Conservation (phyloP, 2,888 invertebrate species). For the Hydrotaea diabolus region DNA sequence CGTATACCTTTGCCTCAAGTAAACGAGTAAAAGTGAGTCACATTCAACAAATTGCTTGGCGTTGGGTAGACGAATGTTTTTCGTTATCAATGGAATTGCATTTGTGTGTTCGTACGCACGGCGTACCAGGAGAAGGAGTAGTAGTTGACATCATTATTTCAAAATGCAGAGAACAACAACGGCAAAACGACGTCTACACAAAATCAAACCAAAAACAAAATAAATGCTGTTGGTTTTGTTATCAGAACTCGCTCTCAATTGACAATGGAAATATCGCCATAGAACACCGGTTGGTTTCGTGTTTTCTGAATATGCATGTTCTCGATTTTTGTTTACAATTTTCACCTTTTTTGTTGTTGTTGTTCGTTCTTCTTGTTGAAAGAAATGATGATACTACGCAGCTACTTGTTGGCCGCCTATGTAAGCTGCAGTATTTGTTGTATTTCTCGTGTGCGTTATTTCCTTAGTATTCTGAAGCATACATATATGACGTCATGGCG, state of each 20-base stretch:
- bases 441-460: conserved; percentile 36
- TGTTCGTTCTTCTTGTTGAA: background rate
- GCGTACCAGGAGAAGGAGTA: too few species aligned
- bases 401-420: conserved; percentile 53
- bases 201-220: too few species aligned
- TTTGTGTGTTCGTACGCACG: background rate
- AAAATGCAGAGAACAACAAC: background rate
- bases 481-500: conserved; percentile 55
- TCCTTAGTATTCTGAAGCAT: conserved; percentile 45
- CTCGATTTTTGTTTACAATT: conserved; percentile 40
- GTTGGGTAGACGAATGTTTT: background rate
- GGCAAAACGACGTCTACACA: too few species aligned
- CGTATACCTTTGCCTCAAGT: background rate
- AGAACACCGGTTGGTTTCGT: background rate
- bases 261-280: too few species aligned
- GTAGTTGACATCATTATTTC: conserved; percentile 20
- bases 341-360: conserved; percentile 28
- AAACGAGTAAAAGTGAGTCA: conserved; percentile 1
- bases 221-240: too few species aligned
- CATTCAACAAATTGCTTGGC: background rate
- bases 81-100: conserved; percentile 13
- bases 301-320: background rate
- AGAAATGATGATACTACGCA: background rate
- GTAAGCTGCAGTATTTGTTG: conserved; percentile 27
- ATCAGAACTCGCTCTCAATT: too few species aligned